A percentile compares a stretch with the other conserved stretches of the same genome.
These are phyloP conservation scores for Capitella teleta DNA, from an alignment of 1,140 invertebrate species.

Conservation along the genomic window DNA sequence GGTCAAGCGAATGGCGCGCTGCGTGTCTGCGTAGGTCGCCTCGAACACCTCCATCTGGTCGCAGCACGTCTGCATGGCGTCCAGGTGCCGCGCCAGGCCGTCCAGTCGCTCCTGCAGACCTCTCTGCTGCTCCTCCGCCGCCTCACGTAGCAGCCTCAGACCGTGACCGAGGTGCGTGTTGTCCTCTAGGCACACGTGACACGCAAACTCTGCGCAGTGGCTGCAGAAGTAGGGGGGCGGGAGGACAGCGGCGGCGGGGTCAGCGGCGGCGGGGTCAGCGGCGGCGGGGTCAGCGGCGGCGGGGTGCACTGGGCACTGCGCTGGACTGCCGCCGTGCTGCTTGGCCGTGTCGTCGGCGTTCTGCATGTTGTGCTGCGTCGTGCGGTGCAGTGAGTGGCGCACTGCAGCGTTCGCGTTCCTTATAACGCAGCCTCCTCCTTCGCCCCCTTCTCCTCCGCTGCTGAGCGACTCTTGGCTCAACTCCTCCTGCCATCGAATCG, in stretches of 20 bases:
- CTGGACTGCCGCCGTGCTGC: no score
- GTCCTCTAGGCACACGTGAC: background rate
- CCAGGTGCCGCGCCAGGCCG: background rate
- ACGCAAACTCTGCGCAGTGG: background rate
- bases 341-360: no score
- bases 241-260: background rate
- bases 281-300: no score
- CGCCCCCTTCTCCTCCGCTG: no score
- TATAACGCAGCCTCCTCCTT: no score
- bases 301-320: no score
- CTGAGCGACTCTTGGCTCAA: no score
- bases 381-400: no score
- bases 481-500: no score
- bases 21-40: background rate
- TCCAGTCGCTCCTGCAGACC: background rate
- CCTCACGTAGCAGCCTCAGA: background rate
- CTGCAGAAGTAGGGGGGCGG: background rate
- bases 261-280: no score
- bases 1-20: background rate
- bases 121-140: background rate
- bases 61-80: background rate
- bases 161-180: background rate
- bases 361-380: no score
- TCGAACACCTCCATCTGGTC: background rate
- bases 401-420: no score